Evolutionary conservation across 2,797 vertebrate species (phyloP), one percentile per base, ranked within the genome.

Genomic region (Labeo calbasu): DNA sequence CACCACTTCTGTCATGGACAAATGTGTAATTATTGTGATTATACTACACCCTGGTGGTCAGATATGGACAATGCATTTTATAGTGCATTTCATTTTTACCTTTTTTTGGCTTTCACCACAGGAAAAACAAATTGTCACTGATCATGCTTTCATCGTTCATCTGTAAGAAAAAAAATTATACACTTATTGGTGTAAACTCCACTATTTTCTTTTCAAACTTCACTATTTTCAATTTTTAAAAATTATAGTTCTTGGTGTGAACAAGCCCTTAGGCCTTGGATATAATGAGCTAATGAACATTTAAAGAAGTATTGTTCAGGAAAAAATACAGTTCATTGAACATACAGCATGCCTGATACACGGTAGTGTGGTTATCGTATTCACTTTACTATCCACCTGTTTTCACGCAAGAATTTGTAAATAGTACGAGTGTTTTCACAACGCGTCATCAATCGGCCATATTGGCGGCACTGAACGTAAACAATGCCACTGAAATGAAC

Each of bases 1-100:
- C 25, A 1, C 21, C 23, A 63, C 5, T 32, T 59, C 4, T 28
- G 61, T 14, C 23, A 61, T 46, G 15, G 1, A 21, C 0, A 25
- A 1, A 32, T 40, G 17, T 51, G 0, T 28, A 15, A 51, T 82
- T 65, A 8, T 51, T 63, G 21, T n/a, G 8, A 48, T 59, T 28
- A 57, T 7, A 69, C 73, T 59, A 63, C 48, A 12, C 23, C 4
- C 73, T 70, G 32, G 82, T 57, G 82, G 82, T 13, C 36, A 77
- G 2, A 77, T 46, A 4, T 11, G 15, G 73, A 19, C 51, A 68
- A 43, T 57, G 23, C 61, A 82, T 40, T 21, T 75, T 43, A 25
- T 13, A 25, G 50, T 23, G 53, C 0, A 50, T 57, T 69, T 25
- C 2, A 32, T 23, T 40, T 50, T 21, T 50, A 14, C 1, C 28